Percentiles rank a stretch among this genome's conserved stretches.
Conservation (phyloP, 30 jellyfish, hydroid and myxozoan genomes). For the Chrysaora quinquecirrha region DNA sequence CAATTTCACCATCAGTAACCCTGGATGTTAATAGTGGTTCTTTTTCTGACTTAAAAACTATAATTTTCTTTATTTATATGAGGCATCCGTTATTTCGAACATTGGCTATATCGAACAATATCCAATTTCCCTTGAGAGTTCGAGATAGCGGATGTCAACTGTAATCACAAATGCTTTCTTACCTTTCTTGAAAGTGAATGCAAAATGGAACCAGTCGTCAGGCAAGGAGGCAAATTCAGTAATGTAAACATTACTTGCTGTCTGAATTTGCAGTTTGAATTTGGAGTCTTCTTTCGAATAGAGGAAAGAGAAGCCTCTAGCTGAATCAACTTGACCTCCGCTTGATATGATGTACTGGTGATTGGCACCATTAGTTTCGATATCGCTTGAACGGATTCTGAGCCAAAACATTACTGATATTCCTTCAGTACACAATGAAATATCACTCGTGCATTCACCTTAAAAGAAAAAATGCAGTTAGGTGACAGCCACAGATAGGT, state of each 20-base stretch:
- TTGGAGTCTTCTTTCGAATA: constrained; percentile 87
- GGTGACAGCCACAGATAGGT: too few species aligned
- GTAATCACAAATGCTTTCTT: too few species aligned
- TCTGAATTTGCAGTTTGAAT: constrained; percentile 88
- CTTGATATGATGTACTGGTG: constrained; percentile 95
- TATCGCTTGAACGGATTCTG: constrained; percentile 63
- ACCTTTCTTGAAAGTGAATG: constrained; percentile 88
- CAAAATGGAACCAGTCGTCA: constrained; percentile 84
- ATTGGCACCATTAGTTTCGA: constrained; percentile 30
- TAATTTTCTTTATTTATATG: too few species aligned
- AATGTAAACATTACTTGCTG: constrained; percentile 72
- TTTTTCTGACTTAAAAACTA: too few species aligned
- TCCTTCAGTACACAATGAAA: constrained; percentile 63
- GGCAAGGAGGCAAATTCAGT: constrained; percentile 74
- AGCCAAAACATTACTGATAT: constrained; percentile 88
- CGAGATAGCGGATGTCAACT: too few species aligned
- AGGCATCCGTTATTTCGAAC: too few species aligned
- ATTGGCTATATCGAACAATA: too few species aligned
- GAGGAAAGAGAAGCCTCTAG: constrained; percentile 91
- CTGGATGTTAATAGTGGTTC: too few species aligned
- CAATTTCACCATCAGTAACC: too few species aligned
- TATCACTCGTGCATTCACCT: constrained; percentile 83
- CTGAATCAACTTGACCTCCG: constrained; percentile 95
- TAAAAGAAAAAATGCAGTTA: too few species aligned
- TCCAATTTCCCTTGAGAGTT: too few species aligned